Conservation (phyloP, 2,113 vertebrate species). For the Sinosuthora webbiana region DNA sequence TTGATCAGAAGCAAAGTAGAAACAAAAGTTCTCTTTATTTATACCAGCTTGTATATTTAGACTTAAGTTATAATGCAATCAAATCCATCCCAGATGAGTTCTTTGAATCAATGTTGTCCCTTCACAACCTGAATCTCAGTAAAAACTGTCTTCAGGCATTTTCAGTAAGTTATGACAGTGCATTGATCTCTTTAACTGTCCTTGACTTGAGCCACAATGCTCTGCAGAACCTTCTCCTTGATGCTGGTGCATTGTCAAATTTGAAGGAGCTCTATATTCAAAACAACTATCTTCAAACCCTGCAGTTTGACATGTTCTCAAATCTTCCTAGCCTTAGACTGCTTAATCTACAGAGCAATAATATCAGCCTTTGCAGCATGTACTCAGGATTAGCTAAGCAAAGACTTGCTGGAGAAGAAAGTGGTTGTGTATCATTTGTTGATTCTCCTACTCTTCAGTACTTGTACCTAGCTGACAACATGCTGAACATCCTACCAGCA, state of each 20-base stretch:
- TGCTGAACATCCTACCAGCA: conserved; percentile 69
- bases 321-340: conserved; percentile 75
- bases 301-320: conserved; percentile 77
- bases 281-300: conserved; percentile 74
- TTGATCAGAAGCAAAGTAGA: conserved; percentile 6
- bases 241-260: conserved; percentile 17
- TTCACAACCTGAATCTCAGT: conserved; percentile 88
- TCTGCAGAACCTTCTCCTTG: conserved; percentile 76
- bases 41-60: conserved; percentile 78
- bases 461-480: conserved; percentile 83
- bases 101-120: conserved; percentile 76
- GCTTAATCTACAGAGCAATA: conserved; percentile 84
- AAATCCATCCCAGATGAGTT: conserved; percentile 78
- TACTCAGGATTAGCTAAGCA: conserved; percentile 38
- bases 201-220: conserved; percentile 87
- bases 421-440: conserved; percentile 78
- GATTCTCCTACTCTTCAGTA: conserved; percentile 69
- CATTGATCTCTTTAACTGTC: conserved; percentile 70
- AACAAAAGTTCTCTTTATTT: conserved; percentile 56
- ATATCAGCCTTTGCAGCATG: conserved; percentile 69
- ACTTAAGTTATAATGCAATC: conserved; percentile 92
- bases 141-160: conserved; percentile 87
- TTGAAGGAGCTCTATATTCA: conserved; percentile 81
- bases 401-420: neutral
- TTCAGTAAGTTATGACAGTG: neutral